phyloP scores from a whole-genome alignment of 2,113 vertebrate species.

The Acinonyx jubatus region DNA sequence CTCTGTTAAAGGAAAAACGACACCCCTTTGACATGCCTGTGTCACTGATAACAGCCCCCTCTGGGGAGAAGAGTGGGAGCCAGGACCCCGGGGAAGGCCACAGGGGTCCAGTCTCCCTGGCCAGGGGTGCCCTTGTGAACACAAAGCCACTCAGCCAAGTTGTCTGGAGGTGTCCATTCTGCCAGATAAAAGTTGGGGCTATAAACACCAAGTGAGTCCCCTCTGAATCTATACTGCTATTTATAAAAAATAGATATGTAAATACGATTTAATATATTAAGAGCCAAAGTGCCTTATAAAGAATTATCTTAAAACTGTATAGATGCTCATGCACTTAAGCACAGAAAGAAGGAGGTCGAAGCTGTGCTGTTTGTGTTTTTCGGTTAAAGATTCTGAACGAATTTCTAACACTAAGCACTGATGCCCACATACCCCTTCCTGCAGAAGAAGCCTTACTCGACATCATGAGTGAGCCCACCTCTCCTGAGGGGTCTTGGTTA shows the following conservation, averaged over 20 bases:
- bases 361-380: not conserved
- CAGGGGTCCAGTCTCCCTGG: not conserved
- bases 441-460: accelerated
- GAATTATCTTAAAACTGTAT: accelerated
- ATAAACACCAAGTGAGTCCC: too few species aligned
- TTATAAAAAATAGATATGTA: not conserved
- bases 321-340: not conserved
- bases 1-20: not conserved
- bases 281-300: not conserved
- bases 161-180: not conserved
- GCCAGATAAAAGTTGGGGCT: not conserved
- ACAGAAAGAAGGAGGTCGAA: constrained; percentile 32
- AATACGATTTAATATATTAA: not conserved
- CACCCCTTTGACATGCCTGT: not conserved
- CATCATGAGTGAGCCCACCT: not conserved
- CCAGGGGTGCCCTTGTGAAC: not conserved
- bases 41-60: not conserved
- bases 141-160: not conserved
- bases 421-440: not conserved
- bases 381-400: not conserved
- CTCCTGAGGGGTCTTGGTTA: not conserved
- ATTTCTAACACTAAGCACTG: not conserved
- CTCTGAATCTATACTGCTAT: not conserved
- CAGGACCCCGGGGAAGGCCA: not conserved
- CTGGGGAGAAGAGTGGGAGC: not conserved